Conservation (phyloP, 2,797 vertebrate species). For the Pangasius larnaudii region DNA sequence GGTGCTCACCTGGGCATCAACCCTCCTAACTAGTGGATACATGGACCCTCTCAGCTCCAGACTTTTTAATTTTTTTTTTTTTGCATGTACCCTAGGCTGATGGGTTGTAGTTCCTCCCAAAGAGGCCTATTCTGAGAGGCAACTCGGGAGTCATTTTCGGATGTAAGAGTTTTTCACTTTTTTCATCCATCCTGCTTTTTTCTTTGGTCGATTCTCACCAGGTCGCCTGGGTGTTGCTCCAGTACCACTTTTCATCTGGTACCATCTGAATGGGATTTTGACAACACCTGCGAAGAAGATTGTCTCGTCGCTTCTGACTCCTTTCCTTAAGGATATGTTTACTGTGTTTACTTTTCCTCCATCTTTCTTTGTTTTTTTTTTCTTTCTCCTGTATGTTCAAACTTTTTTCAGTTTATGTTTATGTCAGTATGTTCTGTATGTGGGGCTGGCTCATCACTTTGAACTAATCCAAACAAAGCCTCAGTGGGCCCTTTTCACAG, state of each 20-base stretch:
- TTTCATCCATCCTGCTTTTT: not conserved
- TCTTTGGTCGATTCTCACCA: not conserved
- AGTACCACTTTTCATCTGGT: not conserved
- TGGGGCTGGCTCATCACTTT: not conserved
- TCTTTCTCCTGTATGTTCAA: not conserved
- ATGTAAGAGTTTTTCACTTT: not conserved
- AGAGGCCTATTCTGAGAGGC: not conserved
- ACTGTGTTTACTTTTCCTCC: not conserved
- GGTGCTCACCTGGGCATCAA: not conserved
- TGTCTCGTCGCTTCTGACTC: not conserved
- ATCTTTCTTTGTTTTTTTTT: not conserved
- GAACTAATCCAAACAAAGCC: not conserved
- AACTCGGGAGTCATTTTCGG: not conserved
- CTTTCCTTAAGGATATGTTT: no score
- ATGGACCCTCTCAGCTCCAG: not conserved
- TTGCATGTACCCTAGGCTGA: not conserved
- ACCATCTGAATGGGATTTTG: not conserved
- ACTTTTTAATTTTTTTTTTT: not conserved
- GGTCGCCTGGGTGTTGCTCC: not conserved
- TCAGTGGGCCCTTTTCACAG: not conserved
- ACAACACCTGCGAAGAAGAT: not conserved
- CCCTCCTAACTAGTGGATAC: not conserved
- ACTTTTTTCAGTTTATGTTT: not conserved
- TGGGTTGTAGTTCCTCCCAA: not conserved
- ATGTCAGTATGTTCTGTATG: not conserved